phyloP scores from a whole-genome alignment of 2,113 vertebrate genomes.

The Entosphenus tridentatus region DNA sequence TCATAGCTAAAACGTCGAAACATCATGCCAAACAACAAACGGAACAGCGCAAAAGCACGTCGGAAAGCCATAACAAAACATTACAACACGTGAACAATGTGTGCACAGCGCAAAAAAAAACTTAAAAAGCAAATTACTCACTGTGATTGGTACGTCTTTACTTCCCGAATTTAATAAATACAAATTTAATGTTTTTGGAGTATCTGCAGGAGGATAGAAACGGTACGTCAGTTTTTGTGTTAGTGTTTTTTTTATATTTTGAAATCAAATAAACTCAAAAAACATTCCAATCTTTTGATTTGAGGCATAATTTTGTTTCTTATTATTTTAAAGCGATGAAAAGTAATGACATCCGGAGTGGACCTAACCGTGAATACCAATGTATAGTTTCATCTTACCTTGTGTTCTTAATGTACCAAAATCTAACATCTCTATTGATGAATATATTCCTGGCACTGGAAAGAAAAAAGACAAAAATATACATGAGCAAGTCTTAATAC shows the following conservation, averaged over 20 bases:
- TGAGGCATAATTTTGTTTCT: too few species aligned
- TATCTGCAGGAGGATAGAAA: slow-evolving; percentile 36
- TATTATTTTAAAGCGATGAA: too few species aligned
- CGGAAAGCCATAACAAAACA: slow-evolving; percentile 5
- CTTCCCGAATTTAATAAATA: slow-evolving; percentile 96
- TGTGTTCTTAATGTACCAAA: slow-evolving; percentile 90
- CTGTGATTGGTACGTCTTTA: slow-evolving; percentile 94
- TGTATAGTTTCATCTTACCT: slow-evolving; percentile 25
- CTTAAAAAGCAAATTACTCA: slow-evolving; percentile 27
- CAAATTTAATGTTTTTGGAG: slow-evolving; percentile 81
- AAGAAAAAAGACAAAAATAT: slow-evolving; percentile 10
- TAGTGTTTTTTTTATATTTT: background rate
- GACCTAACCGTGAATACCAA: background rate
- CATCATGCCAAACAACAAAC: slow-evolving; percentile 5
- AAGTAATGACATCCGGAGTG: background rate
- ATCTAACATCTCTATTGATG: slow-evolving; percentile 82
- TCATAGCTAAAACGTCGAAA: background rate
- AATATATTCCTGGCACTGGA: slow-evolving; percentile 44
- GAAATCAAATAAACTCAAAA: slow-evolving; percentile 12
- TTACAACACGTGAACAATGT: background rate
- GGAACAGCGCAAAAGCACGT: background rate
- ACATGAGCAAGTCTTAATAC: background rate
- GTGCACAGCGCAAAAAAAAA: slow-evolving; percentile 13
- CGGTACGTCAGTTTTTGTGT: background rate
- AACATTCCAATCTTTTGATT: background rate